A percentile compares a stretch with the other conserved stretches of the same genome.
Conservation (phyloP, 2,888 invertebrate genomes). For the Megalurothrips usitatus region DNA sequence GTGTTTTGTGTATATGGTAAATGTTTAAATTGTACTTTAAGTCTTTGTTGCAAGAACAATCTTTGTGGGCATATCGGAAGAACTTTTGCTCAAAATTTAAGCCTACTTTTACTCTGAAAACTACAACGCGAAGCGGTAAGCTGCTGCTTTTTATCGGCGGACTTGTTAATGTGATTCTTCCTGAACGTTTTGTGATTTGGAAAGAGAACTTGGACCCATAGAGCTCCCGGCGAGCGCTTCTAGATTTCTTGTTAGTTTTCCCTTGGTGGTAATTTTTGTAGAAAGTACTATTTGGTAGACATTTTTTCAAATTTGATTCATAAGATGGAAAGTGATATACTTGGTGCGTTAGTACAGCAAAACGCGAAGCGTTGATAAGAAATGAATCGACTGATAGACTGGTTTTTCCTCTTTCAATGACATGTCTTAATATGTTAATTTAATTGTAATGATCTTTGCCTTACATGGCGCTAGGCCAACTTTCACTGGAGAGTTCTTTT, state of each 20-base stretch:
- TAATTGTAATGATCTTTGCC: background rate
- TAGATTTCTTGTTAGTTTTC: background rate
- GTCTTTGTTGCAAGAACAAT: background rate
- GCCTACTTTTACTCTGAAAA: no score
- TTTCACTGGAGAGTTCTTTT: background rate
- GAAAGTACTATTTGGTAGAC: background rate
- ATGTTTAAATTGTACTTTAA: background rate
- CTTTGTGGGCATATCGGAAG: background rate
- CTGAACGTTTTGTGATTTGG: background rate
- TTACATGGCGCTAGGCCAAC: background rate
- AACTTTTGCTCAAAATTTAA: conserved; percentile 1
- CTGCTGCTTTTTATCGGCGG: background rate
- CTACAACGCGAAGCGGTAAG: no score
- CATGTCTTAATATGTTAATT: background rate
- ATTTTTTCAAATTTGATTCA: background rate
- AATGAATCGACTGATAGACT: conserved; percentile 8
- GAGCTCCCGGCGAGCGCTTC: conserved; percentile 19
- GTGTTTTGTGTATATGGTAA: background rate
- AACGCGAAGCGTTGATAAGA: background rate
- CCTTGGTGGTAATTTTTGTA: background rate
- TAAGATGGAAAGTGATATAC: background rate
- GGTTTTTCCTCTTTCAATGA: background rate
- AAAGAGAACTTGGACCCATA: conserved; percentile 8
- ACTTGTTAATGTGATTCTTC: background rate
- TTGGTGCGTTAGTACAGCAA: background rate